These are phyloP conservation scores for Lordiphosa fenestrarum DNA, from an alignment of 2,888 invertebrate genomes.

Conservation along the genomic window DNA sequence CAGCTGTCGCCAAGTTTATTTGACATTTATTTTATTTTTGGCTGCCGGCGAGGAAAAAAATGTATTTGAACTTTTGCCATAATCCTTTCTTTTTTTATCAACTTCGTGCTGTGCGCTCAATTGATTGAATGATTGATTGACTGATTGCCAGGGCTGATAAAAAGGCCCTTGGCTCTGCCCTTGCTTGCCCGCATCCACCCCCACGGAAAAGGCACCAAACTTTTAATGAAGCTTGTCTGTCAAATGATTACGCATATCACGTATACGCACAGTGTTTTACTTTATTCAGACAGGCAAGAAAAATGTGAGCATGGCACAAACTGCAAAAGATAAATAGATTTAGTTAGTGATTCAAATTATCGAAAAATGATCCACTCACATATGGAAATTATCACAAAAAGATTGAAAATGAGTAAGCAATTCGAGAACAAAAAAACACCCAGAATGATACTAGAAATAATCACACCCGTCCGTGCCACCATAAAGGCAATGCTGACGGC, in stretches of 20 bases:
- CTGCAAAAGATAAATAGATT: slow-evolving; percentile 1
- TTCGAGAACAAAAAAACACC: slow-evolving; percentile 13
- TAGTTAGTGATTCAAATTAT: background rate
- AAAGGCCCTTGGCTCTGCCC: slow-evolving; percentile 2
- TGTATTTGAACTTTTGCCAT: slow-evolving; percentile 48
- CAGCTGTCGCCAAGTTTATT: slow-evolving; percentile 47
- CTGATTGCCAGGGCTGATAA: slow-evolving; percentile 37
- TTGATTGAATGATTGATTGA: slow-evolving; percentile 56
- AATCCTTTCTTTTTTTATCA: slow-evolving; percentile 43
- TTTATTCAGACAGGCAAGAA: slow-evolving; percentile 11
- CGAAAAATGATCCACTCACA: slow-evolving; percentile 15
- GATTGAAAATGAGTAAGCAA: slow-evolving; percentile 31
- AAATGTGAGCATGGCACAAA: background rate
- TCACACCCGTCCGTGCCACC: slow-evolving; percentile 14
- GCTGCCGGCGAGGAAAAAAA: slow-evolving; percentile 17
- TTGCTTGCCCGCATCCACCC: background rate
- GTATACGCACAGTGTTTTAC: slow-evolving; percentile 16
- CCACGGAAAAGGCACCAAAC: slow-evolving; percentile 1
- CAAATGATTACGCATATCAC: slow-evolving; percentile 40
- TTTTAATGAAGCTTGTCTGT: slow-evolving; percentile 40
- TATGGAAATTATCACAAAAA: background rate
- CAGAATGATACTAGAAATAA: slow-evolving; percentile 20
- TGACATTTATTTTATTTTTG: slow-evolving; percentile 59
- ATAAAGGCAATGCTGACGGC: slow-evolving; percentile 14
- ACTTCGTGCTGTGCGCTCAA: slow-evolving; percentile 33